Percentiles rank a stretch among this genome's conserved stretches.
These are phyloP conservation scores for Drosophila virilis DNA, from an alignment of 1,140 invertebrate genomes.

Conservation along the genomic window DNA sequence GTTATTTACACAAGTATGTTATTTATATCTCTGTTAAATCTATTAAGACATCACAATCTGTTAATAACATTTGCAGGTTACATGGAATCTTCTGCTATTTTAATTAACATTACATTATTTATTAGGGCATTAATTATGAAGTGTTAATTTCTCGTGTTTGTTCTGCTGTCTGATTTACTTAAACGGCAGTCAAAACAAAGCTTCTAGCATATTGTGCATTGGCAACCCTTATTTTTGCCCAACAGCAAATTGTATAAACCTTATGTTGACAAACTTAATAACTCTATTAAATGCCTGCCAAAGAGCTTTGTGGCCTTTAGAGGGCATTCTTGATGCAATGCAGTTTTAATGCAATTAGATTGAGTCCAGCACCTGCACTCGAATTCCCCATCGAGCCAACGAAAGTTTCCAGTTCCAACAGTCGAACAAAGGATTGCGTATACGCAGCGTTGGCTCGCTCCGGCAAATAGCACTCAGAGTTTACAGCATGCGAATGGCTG, in stretches of 20 bases:
- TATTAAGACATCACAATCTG: neutral
- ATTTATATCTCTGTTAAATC: neutral
- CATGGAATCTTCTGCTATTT: neutral
- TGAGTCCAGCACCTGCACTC: slow-evolving; percentile 34
- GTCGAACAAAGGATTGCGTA: slow-evolving; percentile 15
- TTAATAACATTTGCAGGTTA: neutral
- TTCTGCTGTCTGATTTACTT: no score
- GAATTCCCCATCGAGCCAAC: slow-evolving; percentile 11
- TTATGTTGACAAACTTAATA: slow-evolving; percentile 15
- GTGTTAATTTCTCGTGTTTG: no score
- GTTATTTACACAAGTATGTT: no score
- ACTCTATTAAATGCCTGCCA: slow-evolving; percentile 40
- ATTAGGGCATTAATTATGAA: no score
- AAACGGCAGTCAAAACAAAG: neutral
- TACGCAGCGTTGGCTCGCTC: slow-evolving; percentile 7
- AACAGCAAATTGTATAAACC: slow-evolving; percentile 14
- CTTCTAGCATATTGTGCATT: neutral
- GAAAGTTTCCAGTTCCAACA: slow-evolving; percentile 38
- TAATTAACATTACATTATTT: neutral
- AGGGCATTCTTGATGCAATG: slow-evolving; percentile 8
- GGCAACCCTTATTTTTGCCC: neutral
- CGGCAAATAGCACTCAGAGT: neutral
- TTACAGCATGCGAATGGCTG: slow-evolving; percentile 49
- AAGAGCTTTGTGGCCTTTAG: slow-evolving; percentile 26
- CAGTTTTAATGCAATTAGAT: slow-evolving; percentile 59